phyloP scores from a whole-genome alignment of 2,888 invertebrate species.

The Eupeodes luniger region DNA sequence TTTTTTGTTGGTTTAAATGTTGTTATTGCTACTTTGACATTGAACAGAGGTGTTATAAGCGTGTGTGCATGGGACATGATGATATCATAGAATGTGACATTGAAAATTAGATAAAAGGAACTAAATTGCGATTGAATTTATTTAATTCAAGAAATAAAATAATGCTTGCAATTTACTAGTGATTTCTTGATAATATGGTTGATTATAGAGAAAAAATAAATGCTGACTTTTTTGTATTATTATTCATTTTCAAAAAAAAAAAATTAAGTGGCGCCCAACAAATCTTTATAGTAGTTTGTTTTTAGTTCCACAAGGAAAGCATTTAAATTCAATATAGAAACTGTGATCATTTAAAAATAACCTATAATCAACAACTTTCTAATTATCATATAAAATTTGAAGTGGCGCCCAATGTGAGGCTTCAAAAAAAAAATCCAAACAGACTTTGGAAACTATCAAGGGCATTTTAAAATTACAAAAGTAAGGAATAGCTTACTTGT shows the following conservation, averaged over 20 bases:
- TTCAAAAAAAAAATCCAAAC: background rate
- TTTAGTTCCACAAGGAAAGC: too few relatives aligned
- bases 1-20: background rate
- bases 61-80: slow-evolving; percentile 11
- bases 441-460: too few relatives aligned
- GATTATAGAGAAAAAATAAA: background rate
- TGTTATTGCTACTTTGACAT: slow-evolving; percentile 67
- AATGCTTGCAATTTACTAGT: slow-evolving; percentile 28
- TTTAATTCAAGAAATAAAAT: slow-evolving; percentile 26
- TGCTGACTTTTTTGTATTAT: too few relatives aligned
- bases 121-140: slow-evolving; percentile 39
- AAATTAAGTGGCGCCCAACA: background rate
- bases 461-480: too few relatives aligned
- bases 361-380: background rate
- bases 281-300: background rate
- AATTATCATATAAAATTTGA: background rate
- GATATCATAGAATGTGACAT: slow-evolving; percentile 60
- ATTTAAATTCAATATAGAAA: background rate
- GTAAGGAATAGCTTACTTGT: too few relatives aligned
- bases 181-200: background rate
- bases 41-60: slow-evolving; percentile 67
- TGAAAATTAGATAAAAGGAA: slow-evolving; percentile 50
- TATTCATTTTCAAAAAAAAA: too few relatives aligned
- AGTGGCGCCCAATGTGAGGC: slow-evolving; percentile 26
- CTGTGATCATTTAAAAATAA: too few relatives aligned